Evolutionary conservation across 2,113 vertebrate genomes (phyloP).

Genomic region (Brienomyrus brachyistius): DNA sequence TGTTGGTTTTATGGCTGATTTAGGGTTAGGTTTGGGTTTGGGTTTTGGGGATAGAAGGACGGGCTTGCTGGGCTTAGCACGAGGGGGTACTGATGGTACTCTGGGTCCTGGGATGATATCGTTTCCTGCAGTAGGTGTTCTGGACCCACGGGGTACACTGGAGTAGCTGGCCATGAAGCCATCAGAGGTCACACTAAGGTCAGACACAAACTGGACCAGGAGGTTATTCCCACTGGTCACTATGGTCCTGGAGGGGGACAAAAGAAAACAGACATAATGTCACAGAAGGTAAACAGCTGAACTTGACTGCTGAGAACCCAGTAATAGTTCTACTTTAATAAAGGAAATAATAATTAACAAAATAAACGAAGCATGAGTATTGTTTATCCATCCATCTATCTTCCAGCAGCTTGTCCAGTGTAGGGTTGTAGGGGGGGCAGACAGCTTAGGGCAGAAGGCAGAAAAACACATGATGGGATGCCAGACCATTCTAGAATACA

Average conservation of each 20-base stretch:
- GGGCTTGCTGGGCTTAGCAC: constrained; percentile 22
- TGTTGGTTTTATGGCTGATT: background rate
- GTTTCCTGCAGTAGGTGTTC: constrained; percentile 39
- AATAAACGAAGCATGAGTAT: background rate
- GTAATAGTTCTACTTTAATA: background rate
- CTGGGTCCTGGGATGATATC: constrained; percentile 48
- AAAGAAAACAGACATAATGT: background rate
- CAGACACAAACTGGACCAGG: constrained; percentile 83
- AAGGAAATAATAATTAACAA: background rate
- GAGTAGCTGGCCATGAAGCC: constrained; percentile 77
- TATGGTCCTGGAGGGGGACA: constrained; percentile 46
- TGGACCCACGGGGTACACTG: constrained; percentile 51
- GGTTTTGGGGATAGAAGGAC: constrained; percentile 8
- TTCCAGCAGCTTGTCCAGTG: background rate
- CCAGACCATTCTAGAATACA: background rate
- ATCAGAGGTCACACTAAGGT: constrained; percentile 79
- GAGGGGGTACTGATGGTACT: constrained; percentile 27
- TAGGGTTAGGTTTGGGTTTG: background rate
- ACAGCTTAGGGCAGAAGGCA: background rate
- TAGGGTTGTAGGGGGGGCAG: background rate
- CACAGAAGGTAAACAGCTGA: background rate
- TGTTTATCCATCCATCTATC: background rate
- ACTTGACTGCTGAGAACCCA: background rate
- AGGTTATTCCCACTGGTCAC: constrained; percentile 75
- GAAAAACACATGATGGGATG: background rate